Evolutionary conservation across 2,888 invertebrate genomes (phyloP).

Genomic region (Bellardia pandia): DNA sequence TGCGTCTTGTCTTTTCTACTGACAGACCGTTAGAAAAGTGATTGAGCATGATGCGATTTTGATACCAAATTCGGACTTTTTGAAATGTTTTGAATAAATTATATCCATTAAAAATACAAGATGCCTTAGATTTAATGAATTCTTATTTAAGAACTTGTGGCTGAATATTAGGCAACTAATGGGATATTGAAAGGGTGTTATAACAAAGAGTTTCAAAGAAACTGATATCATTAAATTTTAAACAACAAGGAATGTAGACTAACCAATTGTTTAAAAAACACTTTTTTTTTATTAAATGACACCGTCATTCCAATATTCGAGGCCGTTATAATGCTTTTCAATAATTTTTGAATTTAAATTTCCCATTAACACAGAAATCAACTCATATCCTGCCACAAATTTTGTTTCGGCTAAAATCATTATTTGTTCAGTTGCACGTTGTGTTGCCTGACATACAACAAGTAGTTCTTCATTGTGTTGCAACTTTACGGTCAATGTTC

Average conservation of each 20-base stretch:
- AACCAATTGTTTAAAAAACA: too few species aligned
- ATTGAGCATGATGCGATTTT: background rate
- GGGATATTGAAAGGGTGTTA: background rate
- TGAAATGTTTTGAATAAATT: background rate
- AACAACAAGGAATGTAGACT: background rate
- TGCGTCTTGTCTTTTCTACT: background rate
- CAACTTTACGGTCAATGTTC: constrained; percentile 63
- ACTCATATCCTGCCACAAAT: constrained; percentile 9
- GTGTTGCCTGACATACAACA: background rate
- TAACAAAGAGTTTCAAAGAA: background rate
- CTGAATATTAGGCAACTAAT: background rate
- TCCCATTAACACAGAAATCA: background rate
- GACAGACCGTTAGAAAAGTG: constrained; percentile 7
- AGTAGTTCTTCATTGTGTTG: constrained; percentile 6
- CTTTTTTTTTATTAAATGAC: too few species aligned
- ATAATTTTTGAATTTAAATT: background rate
- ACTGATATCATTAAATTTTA: background rate
- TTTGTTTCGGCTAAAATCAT: background rate
- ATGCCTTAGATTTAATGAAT: background rate
- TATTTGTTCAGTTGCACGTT: background rate
- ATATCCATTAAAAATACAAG: background rate
- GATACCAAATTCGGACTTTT: too few species aligned
- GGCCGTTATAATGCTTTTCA: too few species aligned
- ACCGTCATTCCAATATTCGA: too few species aligned
- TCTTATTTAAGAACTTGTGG: background rate